A percentile compares a stretch with the other conserved stretches of the same genome.
Evolutionary conservation across 1,140 invertebrate species (phyloP).

Genomic region (Penaeus chinensis): DNA sequence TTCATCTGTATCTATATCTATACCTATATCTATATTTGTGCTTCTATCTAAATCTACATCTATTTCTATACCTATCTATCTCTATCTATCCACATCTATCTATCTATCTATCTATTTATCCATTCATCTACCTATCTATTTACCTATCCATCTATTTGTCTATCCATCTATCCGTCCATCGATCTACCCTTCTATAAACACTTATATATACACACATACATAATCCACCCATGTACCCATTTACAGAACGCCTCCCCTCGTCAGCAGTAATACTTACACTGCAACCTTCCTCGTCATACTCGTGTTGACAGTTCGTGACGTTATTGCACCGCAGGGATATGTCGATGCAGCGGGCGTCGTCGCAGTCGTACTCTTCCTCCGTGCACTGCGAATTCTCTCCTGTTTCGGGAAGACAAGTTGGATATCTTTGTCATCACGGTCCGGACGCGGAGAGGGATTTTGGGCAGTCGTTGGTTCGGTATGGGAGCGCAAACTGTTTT

Average conservation of each 20-base stretch:
- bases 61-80: background rate
- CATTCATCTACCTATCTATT: background rate
- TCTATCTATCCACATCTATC: constrained; percentile 22
- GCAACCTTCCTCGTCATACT: constrained; percentile 82
- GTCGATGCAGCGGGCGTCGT: constrained; percentile 86
- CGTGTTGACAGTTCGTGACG: constrained; percentile 79
- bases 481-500: background rate
- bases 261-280: constrained; percentile 64
- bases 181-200: background rate
- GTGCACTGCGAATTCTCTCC: constrained; percentile 23
- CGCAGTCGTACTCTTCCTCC: constrained; percentile 81
- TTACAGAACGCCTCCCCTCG: too few species aligned
- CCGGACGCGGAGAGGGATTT: background rate
- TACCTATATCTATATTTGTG: background rate
- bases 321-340: constrained; percentile 79
- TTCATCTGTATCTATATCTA: background rate
- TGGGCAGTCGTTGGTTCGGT: too few species aligned
- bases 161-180: background rate
- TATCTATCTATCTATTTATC: constrained; percentile 15
- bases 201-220: constrained; percentile 30
- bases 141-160: constrained; percentile 14
- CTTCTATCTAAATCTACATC: too few species aligned
- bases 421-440: background rate
- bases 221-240: background rate
- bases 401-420: constrained; percentile 7